Percentiles rank a stretch among this genome's conserved stretches.
Evolutionary conservation across 1,140 invertebrate genomes (phyloP).

Genomic region (Drosophila oshimai): DNA sequence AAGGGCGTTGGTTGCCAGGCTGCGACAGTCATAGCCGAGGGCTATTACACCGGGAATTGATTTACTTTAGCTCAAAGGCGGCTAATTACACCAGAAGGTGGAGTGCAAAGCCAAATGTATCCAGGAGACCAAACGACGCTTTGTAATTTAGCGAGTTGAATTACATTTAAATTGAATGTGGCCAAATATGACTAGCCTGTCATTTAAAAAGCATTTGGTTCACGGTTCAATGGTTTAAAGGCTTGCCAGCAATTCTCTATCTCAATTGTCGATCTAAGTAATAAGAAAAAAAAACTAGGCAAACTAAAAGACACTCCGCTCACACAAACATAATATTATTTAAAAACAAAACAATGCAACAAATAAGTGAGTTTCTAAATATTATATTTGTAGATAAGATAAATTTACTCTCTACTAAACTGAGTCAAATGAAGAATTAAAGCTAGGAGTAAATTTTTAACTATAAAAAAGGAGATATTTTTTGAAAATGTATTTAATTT

Average conservation of each 20-base stretch:
- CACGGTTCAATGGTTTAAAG: slow-evolving; percentile 35
- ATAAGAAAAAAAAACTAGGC: neutral
- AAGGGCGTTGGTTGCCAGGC: slow-evolving; percentile 23
- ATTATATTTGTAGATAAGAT: too few species aligned
- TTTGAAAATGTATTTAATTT: too few species aligned
- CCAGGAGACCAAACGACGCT: slow-evolving; percentile 6
- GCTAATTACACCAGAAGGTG: slow-evolving; percentile 33
- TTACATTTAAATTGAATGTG: slow-evolving; percentile 34
- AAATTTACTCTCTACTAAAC: too few species aligned
- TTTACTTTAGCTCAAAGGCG: slow-evolving; percentile 45
- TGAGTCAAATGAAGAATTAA: too few species aligned
- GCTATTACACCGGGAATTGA: slow-evolving; percentile 56
- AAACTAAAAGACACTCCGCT: neutral
- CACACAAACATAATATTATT: too few species aligned
- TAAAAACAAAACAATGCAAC: too few species aligned
- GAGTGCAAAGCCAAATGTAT: neutral
- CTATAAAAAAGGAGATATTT: too few species aligned
- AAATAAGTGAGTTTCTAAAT: too few species aligned
- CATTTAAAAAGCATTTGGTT: slow-evolving; percentile 18
- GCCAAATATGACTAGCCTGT: slow-evolving; percentile 48
- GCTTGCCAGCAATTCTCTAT: slow-evolving; percentile 12
- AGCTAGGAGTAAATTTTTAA: too few species aligned
- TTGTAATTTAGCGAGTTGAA: slow-evolving; percentile 20
- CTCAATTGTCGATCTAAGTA: slow-evolving; percentile 21
- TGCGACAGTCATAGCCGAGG: slow-evolving; percentile 43